These are phyloP conservation scores for Rhogogaster chlorosoma DNA, from an alignment of 2,888 invertebrate species.

Conservation along the genomic window DNA sequence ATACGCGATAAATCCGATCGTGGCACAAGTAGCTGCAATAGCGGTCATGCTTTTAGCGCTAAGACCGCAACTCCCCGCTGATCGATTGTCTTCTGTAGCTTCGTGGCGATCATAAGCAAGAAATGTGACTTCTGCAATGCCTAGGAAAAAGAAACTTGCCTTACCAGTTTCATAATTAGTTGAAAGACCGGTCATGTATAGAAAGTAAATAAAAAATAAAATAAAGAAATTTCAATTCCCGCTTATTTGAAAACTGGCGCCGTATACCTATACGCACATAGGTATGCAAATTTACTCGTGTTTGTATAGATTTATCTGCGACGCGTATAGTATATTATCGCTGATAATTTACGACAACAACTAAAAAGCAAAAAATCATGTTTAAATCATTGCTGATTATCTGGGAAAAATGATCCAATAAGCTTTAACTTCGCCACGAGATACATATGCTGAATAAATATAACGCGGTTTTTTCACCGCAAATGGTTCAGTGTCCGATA, in stretches of 20 bases:
- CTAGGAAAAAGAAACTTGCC: conserved; percentile 53
- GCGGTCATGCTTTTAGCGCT: conserved; percentile 61
- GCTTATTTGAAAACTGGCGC: background rate
- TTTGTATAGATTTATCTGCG: background rate
- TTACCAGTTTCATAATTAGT: conserved; percentile 19
- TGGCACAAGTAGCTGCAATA: conserved; percentile 60
- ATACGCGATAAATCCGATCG: conserved; percentile 63
- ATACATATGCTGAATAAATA: background rate
- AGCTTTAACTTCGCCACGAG: background rate
- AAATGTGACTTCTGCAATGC: conserved; percentile 64
- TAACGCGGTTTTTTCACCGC: background rate
- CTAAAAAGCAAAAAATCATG: background rate
- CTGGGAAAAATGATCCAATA: background rate
- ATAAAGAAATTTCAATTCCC: background rate
- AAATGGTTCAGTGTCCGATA: background rate
- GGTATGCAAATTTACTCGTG: background rate
- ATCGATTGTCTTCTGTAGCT: conserved; percentile 50
- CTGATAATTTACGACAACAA: background rate
- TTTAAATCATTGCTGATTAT: background rate
- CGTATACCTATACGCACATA: background rate
- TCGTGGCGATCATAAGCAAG: conserved; percentile 64
- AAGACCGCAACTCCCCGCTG: conserved; percentile 59
- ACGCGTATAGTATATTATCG: background rate
- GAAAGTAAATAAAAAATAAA: background rate
- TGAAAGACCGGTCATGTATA: background rate